Base-by-base conservation (phyloP, 2,888 invertebrate genomes). In the Timandra comae region DNA sequence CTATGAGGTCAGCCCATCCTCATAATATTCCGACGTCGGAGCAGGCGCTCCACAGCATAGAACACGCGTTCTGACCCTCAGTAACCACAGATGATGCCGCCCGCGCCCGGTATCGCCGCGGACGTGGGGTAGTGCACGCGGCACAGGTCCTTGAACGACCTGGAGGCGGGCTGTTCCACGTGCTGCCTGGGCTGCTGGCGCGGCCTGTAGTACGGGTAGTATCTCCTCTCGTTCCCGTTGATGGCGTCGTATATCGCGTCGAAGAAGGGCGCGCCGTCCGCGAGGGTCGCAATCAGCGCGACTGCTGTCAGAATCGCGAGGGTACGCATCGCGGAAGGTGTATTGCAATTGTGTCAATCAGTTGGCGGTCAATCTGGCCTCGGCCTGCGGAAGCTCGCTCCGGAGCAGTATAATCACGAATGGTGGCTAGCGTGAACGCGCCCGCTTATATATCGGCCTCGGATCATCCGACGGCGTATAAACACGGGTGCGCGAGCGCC, bases 91-190 rank as follows among this genome's bases (percentile, higher is more conserved):
- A 89, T 80, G 13, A 91, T 88, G 26, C 87, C 89, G 0, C 88
- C 86, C 0, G 89, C 86, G 41, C 71, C 89, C 74, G 51, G 91
- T 22, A 62, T 52, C 2, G 69, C 70, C 13, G 58, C 54, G 0
- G 91, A 88, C 55, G 68, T 88, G 76, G 52, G 91, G 86, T 76
- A 89, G 45, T 91, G 88, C 4, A 92, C 88, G 35, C 89, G 85
- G 59, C 93, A 93, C 44, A 93, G 89, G 30, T 91, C 88, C 57
- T 89, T 90, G 72, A 89, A 93, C n/a, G n/a, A n/a, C n/a, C n/a
- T n/a, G n/a, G n/a, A n/a, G n/a, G n/a, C n/a, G n/a, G n/a, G n/a
- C n/a, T n/a, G n/a, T n/a, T n/a, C n/a, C n/a, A n/a, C n/a, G n/a
- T n/a, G 74, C 75, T 88, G 52, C 55, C 73, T 56, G 64, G 52